Conservation (phyloP, 2,797 vertebrate species). For the Pteronotus mesoamericanus region DNA sequence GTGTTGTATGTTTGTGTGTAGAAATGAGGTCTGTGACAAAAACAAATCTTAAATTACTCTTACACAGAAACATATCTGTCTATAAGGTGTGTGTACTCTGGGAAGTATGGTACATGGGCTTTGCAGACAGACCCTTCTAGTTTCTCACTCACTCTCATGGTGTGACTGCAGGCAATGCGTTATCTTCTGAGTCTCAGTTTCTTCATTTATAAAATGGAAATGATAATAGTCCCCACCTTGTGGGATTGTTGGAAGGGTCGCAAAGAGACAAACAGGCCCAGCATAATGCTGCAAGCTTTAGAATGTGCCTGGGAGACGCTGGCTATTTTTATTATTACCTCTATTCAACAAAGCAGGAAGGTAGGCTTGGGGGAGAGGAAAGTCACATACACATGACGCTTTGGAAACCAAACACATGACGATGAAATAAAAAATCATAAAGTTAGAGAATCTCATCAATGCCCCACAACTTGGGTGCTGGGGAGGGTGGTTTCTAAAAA, state of each 20-base stretch:
- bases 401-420: neutral
- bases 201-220: neutral
- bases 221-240: neutral
- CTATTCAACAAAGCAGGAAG: neutral
- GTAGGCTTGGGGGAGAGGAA: neutral
- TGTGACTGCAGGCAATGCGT: neutral
- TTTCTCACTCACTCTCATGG: neutral
- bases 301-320: neutral
- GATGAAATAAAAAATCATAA: neutral
- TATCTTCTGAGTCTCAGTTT: neutral
- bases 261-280: neutral
- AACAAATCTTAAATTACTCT: neutral
- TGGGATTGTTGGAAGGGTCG: neutral
- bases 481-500: neutral
- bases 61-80: neutral
- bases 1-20: neutral
- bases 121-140: neutral
- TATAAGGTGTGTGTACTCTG: neutral
- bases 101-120: accelerated
- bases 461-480: neutral
- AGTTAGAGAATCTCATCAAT: neutral
- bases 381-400: neutral
- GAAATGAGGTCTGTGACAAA: neutral
- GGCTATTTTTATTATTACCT: neutral
- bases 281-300: neutral